Percentiles rank a stretch among this genome's conserved stretches.
These are phyloP conservation scores for Bathynomus jamesi DNA, from an alignment of 1,140 invertebrate species.

Conservation along the genomic window DNA sequence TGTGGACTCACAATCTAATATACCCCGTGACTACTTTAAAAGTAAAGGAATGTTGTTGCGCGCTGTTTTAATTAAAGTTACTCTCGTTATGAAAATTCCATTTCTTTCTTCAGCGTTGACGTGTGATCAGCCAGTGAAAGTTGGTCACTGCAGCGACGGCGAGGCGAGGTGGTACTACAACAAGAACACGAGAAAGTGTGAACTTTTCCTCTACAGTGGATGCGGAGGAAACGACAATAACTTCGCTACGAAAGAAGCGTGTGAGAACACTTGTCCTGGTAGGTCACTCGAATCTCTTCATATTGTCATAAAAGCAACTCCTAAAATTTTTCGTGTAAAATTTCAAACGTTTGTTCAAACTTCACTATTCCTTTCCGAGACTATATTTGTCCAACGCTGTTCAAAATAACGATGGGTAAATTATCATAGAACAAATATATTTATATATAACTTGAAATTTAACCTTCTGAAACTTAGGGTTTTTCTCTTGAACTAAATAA, in stretches of 20 bases:
- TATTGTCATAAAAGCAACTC: too few species aligned
- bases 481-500: too few species aligned
- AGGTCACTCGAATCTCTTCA: too few species aligned
- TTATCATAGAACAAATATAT: too few species aligned
- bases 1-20: too few species aligned
- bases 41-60: too few species aligned
- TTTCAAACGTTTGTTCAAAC: neutral
- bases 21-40: too few species aligned
- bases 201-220: constrained; percentile 51
- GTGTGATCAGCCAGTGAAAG: constrained; percentile 38
- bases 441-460: too few species aligned
- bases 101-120: neutral
- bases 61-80: too few species aligned
- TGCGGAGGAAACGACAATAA: constrained; percentile 48
- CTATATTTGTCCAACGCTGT: neutral
- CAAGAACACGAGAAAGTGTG: constrained; percentile 44
- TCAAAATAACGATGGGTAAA: too few species aligned
- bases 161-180: constrained; percentile 51
- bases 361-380: neutral
- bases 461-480: too few species aligned
- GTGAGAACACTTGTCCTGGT: constrained; percentile 42
- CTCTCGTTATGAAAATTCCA: too few species aligned
- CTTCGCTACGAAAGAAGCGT: constrained; percentile 45
- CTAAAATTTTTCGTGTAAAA: constrained; percentile 4
- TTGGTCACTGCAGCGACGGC: constrained; percentile 45